Base-by-base conservation (phyloP, 2,888 invertebrate genomes). In the Heliconius sara region DNA sequence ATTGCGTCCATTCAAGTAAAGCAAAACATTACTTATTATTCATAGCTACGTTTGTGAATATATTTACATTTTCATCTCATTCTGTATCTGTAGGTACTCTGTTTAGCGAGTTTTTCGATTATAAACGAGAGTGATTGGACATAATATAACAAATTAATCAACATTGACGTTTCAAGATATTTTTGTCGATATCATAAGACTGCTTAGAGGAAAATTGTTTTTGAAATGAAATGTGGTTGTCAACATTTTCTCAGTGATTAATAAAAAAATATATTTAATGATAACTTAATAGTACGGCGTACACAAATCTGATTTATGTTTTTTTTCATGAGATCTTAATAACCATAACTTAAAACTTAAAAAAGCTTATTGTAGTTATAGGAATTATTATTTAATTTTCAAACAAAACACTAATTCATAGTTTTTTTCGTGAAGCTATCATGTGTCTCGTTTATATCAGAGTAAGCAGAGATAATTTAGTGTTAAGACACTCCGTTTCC, bases 161-260 rank as follows among this genome's bases (percentile, higher is more conserved):
- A 87, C 83, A 85, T 82, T 82, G 83, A 87, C 85, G 81, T 83
- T 81, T 83, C 85, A 81, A 85, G 86, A 84, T 88, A 87, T 91
- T 89, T 63, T 90, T 90, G 88, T 87, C 87, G 88, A 88, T 91
- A 91, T 92, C 91, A 92, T 91, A 19, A 52, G 88, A 91, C 90
- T 92, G 91, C 91, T 92, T 90, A 91, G 89, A 89, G 86, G 88
- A 72, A 72, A 72, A 57, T 57, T n/a, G 6, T 22, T 30, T 30
- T 72, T 52, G 30, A 52, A 52, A n/a, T n/a, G n/a, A n/a, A 2
- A 22, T 52, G 9, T 52, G 22, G 52, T 7, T 19, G 22, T 19
- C 22, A 9, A 52, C 6, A 19, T 52, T 52, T 52, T 52, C 9
- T 7, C 22, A 22, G 0, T 3, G 7, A 52, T 3, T 52, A 52